phyloP scores from a whole-genome alignment of 2,113 vertebrate species.

The Neolamprologus longior region DNA sequence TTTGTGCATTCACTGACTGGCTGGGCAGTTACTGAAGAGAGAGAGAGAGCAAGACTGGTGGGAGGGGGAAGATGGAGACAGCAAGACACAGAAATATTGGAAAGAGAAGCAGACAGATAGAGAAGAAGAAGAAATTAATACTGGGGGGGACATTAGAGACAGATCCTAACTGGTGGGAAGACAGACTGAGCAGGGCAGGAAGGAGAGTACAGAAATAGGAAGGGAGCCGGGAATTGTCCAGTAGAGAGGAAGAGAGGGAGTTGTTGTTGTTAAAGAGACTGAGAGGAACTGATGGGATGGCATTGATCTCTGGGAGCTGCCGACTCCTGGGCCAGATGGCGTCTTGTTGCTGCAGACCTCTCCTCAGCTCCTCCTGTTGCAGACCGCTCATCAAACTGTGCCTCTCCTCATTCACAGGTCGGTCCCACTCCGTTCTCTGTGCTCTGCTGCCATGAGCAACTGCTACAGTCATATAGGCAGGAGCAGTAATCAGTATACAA shows the following conservation, averaged over 20 bases:
- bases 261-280: conserved; percentile 33
- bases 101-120: conserved; percentile 23
- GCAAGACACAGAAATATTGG: conserved; percentile 33
- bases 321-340: conserved; percentile 63
- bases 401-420: conserved; percentile 76
- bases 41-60: conserved; percentile 34
- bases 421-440: conserved; percentile 53
- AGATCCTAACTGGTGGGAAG: neutral
- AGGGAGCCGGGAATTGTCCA: conserved; percentile 29
- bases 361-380: conserved; percentile 64
- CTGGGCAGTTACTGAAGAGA: conserved; percentile 38
- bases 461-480: conserved; percentile 33
- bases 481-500: conserved; percentile 36
- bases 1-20: conserved; percentile 63
- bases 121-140: neutral
- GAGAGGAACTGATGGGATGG: conserved; percentile 37
- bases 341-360: conserved; percentile 67
- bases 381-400: conserved; percentile 64
- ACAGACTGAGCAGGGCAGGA: conserved; percentile 13
- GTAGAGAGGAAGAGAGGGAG: conserved; percentile 45
- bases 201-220: conserved; percentile 32
- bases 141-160: neutral
- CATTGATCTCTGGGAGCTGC: conserved; percentile 56
- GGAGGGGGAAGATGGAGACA: conserved; percentile 46
- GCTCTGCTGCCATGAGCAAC: conserved; percentile 51